phyloP scores from a whole-genome alignment of 2,888 invertebrate species.

The Pheosia tremula region DNA sequence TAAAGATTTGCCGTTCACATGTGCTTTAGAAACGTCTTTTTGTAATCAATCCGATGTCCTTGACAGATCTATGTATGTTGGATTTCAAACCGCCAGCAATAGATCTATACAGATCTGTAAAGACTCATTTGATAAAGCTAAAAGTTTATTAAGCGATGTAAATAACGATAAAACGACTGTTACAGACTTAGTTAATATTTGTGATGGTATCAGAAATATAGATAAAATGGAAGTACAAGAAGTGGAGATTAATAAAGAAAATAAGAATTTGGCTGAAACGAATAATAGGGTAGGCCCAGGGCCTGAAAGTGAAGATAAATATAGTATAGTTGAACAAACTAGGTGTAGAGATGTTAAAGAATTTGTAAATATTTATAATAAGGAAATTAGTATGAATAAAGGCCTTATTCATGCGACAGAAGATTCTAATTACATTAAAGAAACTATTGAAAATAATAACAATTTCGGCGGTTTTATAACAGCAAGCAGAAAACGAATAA shows the following conservation, averaged over 20 bases:
- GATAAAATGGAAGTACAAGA: background rate
- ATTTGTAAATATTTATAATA: background rate
- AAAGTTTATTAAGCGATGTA: slow-evolving; percentile 50
- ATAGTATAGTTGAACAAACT: background rate
- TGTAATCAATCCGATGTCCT: slow-evolving; percentile 52
- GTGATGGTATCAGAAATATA: slow-evolving; percentile 28
- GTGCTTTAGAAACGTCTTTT: slow-evolving; percentile 63
- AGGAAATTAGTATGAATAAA: background rate
- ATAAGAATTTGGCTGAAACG: slow-evolving; percentile 6
- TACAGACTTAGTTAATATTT: slow-evolving; percentile 51
- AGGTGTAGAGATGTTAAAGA: background rate
- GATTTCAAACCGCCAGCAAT: slow-evolving; percentile 75
- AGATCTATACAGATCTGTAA: slow-evolving; percentile 65
- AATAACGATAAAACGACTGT: slow-evolving; percentile 39
- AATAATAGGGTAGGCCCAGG: background rate
- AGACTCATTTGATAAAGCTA: slow-evolving; percentile 64
- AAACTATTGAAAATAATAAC: slow-evolving; percentile 3
- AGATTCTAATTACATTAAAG: background rate
- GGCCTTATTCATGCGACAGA: too few species aligned
- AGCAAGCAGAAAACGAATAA: slow-evolving; percentile 50
- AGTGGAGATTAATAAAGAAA: slow-evolving; percentile 5
- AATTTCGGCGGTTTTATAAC: slow-evolving; percentile 51
- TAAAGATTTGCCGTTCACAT: slow-evolving; percentile 65
- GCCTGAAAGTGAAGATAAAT: background rate
- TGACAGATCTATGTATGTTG: slow-evolving; percentile 70